A percentile compares a stretch with the other conserved stretches of the same genome.
phyloP scores from a whole-genome alignment of 2,797 vertebrate species.

The Tragelaphus eurycerus region DNA sequence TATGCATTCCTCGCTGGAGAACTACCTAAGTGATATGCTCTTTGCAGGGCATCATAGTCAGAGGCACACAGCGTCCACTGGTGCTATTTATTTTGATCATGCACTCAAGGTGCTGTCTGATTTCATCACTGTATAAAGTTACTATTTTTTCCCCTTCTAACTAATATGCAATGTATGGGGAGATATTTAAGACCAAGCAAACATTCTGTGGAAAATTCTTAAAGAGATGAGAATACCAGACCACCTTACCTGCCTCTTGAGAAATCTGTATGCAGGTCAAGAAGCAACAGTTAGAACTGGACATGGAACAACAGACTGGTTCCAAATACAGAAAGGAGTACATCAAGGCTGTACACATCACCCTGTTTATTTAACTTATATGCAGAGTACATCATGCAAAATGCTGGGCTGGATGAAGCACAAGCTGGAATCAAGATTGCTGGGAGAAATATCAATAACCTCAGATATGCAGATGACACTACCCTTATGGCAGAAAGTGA shows the following conservation, averaged over 20 bases:
- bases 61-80: neutral
- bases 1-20: slow-evolving; percentile 18
- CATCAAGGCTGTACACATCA: neutral
- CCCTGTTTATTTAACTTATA: neutral
- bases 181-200: slow-evolving; percentile 26
- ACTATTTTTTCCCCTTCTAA: neutral
- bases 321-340: neutral
- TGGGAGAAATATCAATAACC: neutral
- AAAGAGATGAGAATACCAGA: neutral
- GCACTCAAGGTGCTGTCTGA: neutral
- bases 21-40: neutral
- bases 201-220: neutral
- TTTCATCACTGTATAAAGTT: neutral
- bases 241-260: neutral
- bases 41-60: neutral
- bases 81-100: slow-evolving; percentile 10
- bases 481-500: neutral
- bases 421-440: neutral
- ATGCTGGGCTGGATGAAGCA: neutral
- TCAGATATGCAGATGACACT: neutral
- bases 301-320: neutral
- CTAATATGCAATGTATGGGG: neutral
- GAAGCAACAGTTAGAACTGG: neutral
- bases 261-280: neutral
- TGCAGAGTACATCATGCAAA: neutral